Evolutionary conservation across 2,888 invertebrate genomes (phyloP).

Genomic region (Drosophila meridionalis): DNA sequence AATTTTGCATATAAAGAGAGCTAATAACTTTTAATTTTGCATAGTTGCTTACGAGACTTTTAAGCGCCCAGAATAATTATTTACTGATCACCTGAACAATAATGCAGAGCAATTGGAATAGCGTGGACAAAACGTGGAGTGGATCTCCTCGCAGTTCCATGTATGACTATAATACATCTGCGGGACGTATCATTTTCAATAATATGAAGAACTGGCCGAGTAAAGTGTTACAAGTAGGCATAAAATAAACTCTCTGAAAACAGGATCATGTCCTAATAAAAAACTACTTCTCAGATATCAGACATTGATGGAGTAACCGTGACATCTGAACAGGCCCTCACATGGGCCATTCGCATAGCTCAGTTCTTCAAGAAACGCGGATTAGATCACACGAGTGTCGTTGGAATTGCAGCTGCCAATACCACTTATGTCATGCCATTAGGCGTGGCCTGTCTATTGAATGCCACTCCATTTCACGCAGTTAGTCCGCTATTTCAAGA

Average conservation of each 20-base stretch:
- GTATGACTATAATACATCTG: background rate
- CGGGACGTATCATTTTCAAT: background rate
- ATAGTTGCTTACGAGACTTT: slow-evolving; percentile 14
- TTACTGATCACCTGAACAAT: background rate
- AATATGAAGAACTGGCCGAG: background rate
- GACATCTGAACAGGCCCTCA: slow-evolving; percentile 56
- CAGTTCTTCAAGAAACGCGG: slow-evolving; percentile 57
- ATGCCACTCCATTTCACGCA: slow-evolving; percentile 13
- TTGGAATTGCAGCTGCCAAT: slow-evolving; percentile 63
- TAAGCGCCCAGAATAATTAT: background rate
- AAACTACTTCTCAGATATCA: slow-evolving; percentile 53
- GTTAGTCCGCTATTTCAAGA: background rate
- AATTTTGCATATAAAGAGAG: background rate
- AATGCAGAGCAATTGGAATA: slow-evolving; percentile 25
- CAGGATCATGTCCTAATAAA: background rate
- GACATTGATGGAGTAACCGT: slow-evolving; percentile 54
- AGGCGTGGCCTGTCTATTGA: slow-evolving; percentile 6
- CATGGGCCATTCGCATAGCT: slow-evolving; percentile 61
- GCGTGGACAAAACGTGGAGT: background rate
- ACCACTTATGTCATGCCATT: slow-evolving; percentile 5
- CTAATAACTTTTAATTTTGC: background rate
- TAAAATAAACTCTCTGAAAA: too few relatives aligned
- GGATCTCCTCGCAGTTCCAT: background rate
- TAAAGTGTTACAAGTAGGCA: background rate
- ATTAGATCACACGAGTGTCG: slow-evolving; percentile 58